A percentile compares a stretch with the other conserved stretches of the same genome.
phyloP scores from a whole-genome alignment of 2,888 invertebrate species.

The Furcula furcula region DNA sequence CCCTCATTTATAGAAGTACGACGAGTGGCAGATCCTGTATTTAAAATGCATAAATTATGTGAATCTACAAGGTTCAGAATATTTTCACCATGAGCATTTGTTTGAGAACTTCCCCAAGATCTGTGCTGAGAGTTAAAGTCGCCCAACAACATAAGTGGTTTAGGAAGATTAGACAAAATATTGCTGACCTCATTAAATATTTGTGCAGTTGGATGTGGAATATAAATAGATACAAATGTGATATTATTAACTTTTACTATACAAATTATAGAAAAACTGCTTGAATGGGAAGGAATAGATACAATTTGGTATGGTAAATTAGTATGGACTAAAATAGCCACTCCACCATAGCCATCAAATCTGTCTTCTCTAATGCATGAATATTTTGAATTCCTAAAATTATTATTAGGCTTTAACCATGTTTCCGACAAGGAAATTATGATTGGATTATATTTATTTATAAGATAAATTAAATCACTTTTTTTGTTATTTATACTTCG shows the following conservation, averaged over 20 bases:
- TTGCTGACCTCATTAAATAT: background rate
- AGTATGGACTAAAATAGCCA: background rate
- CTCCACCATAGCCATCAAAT: background rate
- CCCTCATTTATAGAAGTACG: background rate
- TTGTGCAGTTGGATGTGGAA: background rate
- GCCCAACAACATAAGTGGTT: background rate
- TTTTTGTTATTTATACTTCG: no score
- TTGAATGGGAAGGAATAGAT: background rate
- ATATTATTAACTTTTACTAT: background rate
- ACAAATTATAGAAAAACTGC: background rate
- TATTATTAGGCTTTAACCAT: no score
- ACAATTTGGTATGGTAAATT: background rate
- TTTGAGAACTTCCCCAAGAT: background rate
- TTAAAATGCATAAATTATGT: background rate
- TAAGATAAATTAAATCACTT: no score
- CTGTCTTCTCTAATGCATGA: background rate
- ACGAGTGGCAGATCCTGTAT: background rate
- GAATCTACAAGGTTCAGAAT: background rate
- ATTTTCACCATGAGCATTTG: background rate
- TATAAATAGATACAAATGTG: background rate
- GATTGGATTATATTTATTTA: no score
- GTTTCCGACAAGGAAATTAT: no score
- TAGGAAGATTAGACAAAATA: background rate
- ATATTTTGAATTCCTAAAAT: background rate
- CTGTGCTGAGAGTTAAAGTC: background rate